Percentiles rank a stretch among this genome's conserved stretches.
Conservation (phyloP, 2,113 vertebrate species). For the Melospiza georgiana region DNA sequence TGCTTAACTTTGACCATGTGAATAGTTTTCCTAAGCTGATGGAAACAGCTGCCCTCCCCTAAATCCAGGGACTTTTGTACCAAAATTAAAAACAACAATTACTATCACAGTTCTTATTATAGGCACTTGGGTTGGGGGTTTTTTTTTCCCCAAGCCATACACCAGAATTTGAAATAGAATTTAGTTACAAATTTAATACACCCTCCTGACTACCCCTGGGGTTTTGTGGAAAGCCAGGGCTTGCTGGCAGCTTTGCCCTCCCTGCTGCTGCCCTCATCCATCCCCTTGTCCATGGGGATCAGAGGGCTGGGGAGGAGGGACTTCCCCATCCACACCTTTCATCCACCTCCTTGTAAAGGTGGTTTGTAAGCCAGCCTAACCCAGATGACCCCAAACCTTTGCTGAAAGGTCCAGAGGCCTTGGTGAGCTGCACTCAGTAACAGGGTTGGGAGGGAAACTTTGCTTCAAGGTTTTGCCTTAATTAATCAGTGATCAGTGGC, state of each 20-base stretch:
- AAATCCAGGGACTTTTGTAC: neutral
- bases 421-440: neutral
- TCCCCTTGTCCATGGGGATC: neutral
- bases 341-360: neutral
- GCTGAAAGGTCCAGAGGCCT: neutral
- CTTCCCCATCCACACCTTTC: fast-evolving
- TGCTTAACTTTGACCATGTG: neutral
- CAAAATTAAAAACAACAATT: slow-evolving; percentile 26
- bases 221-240: neutral
- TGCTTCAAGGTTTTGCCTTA: neutral
- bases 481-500: neutral
- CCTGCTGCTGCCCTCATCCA: neutral
- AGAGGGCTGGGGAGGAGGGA: neutral
- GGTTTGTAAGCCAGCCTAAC: neutral
- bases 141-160: neutral
- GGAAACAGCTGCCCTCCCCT: neutral
- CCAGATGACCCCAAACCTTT: neutral
- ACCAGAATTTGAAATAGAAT: neutral
- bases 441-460: neutral
- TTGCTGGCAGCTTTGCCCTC: neutral
- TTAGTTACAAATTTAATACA: neutral
- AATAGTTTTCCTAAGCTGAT: neutral
- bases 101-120: neutral
- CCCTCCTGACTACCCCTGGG: neutral
- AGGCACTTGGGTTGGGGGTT: neutral